phyloP scores from a whole-genome alignment of 2,797 vertebrate species.

The Smutsia temminckii region DNA sequence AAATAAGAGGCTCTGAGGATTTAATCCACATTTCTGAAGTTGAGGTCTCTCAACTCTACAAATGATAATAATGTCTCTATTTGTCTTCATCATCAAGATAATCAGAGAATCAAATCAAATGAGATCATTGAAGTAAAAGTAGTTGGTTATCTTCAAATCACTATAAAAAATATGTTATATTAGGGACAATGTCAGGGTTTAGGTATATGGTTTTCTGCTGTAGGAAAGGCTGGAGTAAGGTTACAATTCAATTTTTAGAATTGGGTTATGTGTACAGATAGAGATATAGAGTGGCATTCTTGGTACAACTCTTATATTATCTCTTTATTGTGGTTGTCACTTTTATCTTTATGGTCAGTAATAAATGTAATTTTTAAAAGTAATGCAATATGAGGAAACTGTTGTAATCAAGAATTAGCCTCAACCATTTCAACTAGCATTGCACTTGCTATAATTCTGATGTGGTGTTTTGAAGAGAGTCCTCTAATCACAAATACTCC shows the following conservation, averaged over 20 bases:
- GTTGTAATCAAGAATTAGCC: conserved; percentile 31
- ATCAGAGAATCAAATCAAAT: conserved; percentile 53
- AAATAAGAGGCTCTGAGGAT: background rate
- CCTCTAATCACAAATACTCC: background rate
- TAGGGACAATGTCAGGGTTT: background rate
- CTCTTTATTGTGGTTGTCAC: conserved; percentile 61
- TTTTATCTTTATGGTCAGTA: conserved; percentile 57
- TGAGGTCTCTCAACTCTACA: background rate
- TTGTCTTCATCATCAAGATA: background rate
- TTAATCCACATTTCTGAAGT: background rate
- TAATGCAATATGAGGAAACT: conserved; percentile 45
- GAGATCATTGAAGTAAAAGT: conserved; percentile 20
- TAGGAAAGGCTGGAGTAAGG: conserved; percentile 1
- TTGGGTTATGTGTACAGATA: conserved; percentile 46
- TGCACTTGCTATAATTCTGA: conserved; percentile 1
- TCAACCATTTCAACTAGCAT: background rate
- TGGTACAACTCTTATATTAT: conserved; percentile 54
- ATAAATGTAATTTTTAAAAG: conserved; percentile 60
- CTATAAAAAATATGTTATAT: background rate
- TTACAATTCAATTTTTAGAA: conserved; percentile 70
- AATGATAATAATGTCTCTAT: background rate
- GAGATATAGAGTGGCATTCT: conserved; percentile 27
- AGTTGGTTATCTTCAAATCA: conserved; percentile 33
- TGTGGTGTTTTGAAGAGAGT: background rate
- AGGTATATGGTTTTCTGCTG: conserved; percentile 12